Conservation (phyloP, 2,797 vertebrate species). For the Eidolon dupreanum region DNA sequence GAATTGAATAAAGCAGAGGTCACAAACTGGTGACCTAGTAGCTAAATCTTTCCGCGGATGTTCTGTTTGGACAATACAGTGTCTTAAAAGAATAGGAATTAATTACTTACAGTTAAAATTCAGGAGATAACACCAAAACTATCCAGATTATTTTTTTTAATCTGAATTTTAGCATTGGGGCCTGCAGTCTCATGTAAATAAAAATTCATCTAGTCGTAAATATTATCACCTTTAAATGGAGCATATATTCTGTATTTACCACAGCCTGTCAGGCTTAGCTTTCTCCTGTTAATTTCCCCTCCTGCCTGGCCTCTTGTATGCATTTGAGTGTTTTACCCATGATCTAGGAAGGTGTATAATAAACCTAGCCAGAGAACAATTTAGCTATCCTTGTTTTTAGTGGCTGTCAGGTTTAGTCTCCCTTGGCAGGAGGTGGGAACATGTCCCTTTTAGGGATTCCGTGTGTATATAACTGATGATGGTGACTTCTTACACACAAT, state of each 20-base stretch:
- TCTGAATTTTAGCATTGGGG: not conserved
- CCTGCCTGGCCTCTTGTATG: not conserved
- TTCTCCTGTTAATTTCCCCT: not conserved
- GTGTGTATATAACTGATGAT: not conserved
- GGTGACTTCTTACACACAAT: not conserved
- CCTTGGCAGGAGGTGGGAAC: accelerated
- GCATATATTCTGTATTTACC: not conserved
- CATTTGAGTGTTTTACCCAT: not conserved
- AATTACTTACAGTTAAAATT: not conserved
- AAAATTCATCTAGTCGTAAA: not conserved
- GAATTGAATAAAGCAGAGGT: not conserved
- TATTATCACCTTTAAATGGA: not conserved
- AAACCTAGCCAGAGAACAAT: not conserved
- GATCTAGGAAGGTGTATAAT: not conserved
- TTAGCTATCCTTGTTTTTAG: not conserved
- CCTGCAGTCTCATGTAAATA: not conserved
- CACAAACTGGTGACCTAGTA: not conserved
- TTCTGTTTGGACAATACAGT: not conserved
- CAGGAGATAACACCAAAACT: not conserved
- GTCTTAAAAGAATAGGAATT: not conserved
- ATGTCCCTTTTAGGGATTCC: not conserved
- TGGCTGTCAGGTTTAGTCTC: not conserved
- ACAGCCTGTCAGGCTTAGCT: not conserved
- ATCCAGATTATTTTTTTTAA: not conserved
- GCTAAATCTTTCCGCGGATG: not conserved